Evolutionary conservation across 2,797 vertebrate species (phyloP).

Genomic region (Babyrousa celebensis): DNA sequence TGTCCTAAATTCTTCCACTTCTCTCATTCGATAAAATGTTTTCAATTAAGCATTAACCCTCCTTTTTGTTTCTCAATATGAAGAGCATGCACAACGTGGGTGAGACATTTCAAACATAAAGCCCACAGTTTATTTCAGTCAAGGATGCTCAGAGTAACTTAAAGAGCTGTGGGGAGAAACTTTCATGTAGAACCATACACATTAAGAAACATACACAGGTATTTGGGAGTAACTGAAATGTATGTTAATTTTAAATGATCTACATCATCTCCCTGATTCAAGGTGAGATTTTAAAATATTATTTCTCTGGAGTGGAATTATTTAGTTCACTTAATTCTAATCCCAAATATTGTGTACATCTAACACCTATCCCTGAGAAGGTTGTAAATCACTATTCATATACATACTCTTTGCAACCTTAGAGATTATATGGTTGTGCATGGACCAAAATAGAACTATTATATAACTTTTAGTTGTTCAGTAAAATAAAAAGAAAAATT

Average conservation of each 20-base stretch:
- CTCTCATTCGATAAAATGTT: slow-evolving; percentile 54
- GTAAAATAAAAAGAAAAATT: slow-evolving; percentile 55
- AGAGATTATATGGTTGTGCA: slow-evolving; percentile 56
- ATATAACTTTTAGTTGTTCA: slow-evolving; percentile 44
- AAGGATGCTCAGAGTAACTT: slow-evolving; percentile 25
- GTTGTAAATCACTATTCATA: slow-evolving; percentile 44
- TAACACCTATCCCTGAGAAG: slow-evolving; percentile 53
- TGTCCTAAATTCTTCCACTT: slow-evolving; percentile 62
- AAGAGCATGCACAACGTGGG: slow-evolving; percentile 45
- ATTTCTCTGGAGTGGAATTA: slow-evolving; percentile 72
- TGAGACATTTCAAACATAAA: slow-evolving; percentile 54
- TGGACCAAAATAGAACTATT: slow-evolving; percentile 36
- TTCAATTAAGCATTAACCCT: slow-evolving; percentile 55
- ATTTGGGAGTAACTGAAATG: slow-evolving; percentile 63
- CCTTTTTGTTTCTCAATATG: slow-evolving; percentile 57
- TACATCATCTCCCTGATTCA: slow-evolving; percentile 60
- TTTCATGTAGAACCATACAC: background rate
- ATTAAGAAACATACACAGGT: slow-evolving; percentile 6
- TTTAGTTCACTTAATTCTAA: slow-evolving; percentile 67
- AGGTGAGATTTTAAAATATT: slow-evolving; percentile 73
- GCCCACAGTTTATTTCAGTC: slow-evolving; percentile 37
- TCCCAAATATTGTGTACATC: slow-evolving; percentile 11
- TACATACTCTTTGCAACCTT: slow-evolving; percentile 30
- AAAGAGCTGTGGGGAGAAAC: slow-evolving; percentile 59
- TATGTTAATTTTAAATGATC: slow-evolving; percentile 68